Percentiles rank a stretch among this genome's conserved stretches.
Conservation (phyloP, 2,888 invertebrate species). For the Allacma fusca region DNA sequence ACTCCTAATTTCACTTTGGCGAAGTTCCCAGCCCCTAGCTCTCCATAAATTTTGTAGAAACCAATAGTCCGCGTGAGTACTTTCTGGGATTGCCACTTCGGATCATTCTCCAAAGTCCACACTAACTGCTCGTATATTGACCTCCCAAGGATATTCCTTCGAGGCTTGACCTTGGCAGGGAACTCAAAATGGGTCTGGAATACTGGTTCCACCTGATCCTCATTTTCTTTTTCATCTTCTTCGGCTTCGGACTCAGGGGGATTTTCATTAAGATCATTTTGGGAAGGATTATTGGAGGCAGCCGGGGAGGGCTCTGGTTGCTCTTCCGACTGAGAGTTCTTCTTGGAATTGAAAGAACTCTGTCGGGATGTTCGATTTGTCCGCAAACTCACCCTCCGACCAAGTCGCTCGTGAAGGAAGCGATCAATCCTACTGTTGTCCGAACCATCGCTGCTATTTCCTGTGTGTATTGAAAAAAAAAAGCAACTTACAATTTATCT, state of each 20-base stretch:
- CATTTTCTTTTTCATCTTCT: not conserved
- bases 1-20: slow-evolving; percentile 79
- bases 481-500: not conserved
- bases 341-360: slow-evolving; percentile 26
- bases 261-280: not conserved
- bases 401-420: slow-evolving; percentile 24
- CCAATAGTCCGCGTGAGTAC: slow-evolving; percentile 69
- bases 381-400: slow-evolving; percentile 22
- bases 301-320: not conserved
- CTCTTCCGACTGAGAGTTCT: slow-evolving; percentile 27
- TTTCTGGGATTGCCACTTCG: slow-evolving; percentile 51
- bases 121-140: slow-evolving; percentile 49
- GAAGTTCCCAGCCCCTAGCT: slow-evolving; percentile 80
- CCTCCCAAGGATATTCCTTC: slow-evolving; percentile 38
- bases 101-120: slow-evolving; percentile 51
- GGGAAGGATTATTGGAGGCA: not conserved
- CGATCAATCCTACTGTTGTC: slow-evolving; percentile 31
- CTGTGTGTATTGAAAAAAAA: slow-evolving; percentile 10
- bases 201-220: not conserved
- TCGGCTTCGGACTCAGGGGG: not conserved
- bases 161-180: slow-evolving; percentile 25
- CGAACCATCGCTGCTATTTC: slow-evolving; percentile 40
- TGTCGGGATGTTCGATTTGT: slow-evolving; percentile 15
- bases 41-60: slow-evolving; percentile 77
- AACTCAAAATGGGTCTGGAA: not conserved